A percentile compares a stretch with the other conserved stretches of the same genome.
Evolutionary conservation across 2,888 invertebrate genomes (phyloP).

Genomic region (Tortrix viridana): DNA sequence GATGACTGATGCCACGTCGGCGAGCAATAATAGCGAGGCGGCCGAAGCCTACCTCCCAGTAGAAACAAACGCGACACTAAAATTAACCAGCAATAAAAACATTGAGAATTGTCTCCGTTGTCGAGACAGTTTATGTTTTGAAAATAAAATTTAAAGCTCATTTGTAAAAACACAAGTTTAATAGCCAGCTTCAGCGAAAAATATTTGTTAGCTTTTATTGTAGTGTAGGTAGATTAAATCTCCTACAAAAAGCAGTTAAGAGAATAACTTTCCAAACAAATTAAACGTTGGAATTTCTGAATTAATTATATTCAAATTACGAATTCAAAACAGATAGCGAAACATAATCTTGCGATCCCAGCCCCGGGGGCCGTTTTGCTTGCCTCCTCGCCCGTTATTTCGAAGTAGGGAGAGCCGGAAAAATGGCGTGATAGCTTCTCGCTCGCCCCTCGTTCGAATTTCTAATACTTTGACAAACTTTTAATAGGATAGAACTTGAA

Average conservation of each 20-base stretch:
- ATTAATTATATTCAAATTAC: slow-evolving; percentile 66
- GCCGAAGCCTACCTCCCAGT: slow-evolving; percentile 63
- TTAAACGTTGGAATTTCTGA: slow-evolving; percentile 52
- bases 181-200: slow-evolving; percentile 43
- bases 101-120: slow-evolving; percentile 50
- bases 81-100: slow-evolving; percentile 78
- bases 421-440: slow-evolving; percentile 79
- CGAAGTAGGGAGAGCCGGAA: slow-evolving; percentile 59
- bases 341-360: slow-evolving; percentile 64
- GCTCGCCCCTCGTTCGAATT: slow-evolving; percentile 80
- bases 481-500: slow-evolving; percentile 82
- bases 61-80: slow-evolving; percentile 70
- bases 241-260: slow-evolving; percentile 51
- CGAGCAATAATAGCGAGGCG: slow-evolving; percentile 71
- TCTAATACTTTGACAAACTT: slow-evolving; percentile 82
- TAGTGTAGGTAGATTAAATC: slow-evolving; percentile 42
- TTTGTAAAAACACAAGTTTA: slow-evolving; percentile 37
- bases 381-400: slow-evolving; percentile 52
- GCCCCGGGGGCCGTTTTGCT: slow-evolving; percentile 49
- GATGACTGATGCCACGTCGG: slow-evolving; percentile 80
- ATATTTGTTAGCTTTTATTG: slow-evolving; percentile 43
- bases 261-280: slow-evolving; percentile 58
- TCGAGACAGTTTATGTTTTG: slow-evolving; percentile 43
- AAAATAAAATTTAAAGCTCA: slow-evolving; percentile 41
- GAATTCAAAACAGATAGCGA: slow-evolving; percentile 67